Evolutionary conservation across 2,797 vertebrate genomes (phyloP).

Genomic region (Podarcis siculus): DNA sequence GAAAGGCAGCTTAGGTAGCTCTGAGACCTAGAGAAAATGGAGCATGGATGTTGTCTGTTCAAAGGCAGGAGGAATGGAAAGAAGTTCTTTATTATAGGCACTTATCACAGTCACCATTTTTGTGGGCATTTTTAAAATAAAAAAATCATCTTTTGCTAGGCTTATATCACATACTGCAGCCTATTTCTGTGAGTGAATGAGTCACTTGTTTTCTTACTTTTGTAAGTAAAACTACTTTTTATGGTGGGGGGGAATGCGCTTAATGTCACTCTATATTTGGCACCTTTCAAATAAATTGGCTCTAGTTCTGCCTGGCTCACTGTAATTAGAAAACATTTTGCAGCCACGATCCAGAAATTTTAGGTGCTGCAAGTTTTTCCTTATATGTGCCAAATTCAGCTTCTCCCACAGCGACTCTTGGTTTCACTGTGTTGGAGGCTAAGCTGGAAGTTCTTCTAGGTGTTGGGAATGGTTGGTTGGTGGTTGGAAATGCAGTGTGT

Average conservation of each 20-base stretch:
- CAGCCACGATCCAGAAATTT: not conserved
- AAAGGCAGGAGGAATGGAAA: not conserved
- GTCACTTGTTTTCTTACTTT: conserved; percentile 56
- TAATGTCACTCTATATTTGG: conserved; percentile 40
- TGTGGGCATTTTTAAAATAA: conserved; percentile 45
- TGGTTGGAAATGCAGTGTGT: not conserved
- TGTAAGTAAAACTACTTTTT: conserved; percentile 45
- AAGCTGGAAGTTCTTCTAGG: not conserved
- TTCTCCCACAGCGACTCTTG: not conserved
- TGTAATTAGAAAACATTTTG: not conserved
- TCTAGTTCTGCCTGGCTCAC: not conserved
- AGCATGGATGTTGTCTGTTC: too few species aligned
- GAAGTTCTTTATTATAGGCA: conserved; percentile 22
- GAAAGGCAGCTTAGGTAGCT: too few species aligned
- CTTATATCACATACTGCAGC: conserved; percentile 44
- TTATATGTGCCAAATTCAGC: not conserved
- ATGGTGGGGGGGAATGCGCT: not conserved
- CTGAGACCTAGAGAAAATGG: too few species aligned
- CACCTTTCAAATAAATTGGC: not conserved
- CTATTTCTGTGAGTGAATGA: conserved; percentile 60
- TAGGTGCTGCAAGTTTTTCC: not conserved
- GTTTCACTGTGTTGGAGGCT: not conserved
- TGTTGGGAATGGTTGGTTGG: not conserved
- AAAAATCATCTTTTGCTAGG: conserved; percentile 54
- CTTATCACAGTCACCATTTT: conserved; percentile 48